These are phyloP conservation scores for Xanthorhoe designata DNA, from an alignment of 2,888 invertebrate genomes.

Conservation along the genomic window DNA sequence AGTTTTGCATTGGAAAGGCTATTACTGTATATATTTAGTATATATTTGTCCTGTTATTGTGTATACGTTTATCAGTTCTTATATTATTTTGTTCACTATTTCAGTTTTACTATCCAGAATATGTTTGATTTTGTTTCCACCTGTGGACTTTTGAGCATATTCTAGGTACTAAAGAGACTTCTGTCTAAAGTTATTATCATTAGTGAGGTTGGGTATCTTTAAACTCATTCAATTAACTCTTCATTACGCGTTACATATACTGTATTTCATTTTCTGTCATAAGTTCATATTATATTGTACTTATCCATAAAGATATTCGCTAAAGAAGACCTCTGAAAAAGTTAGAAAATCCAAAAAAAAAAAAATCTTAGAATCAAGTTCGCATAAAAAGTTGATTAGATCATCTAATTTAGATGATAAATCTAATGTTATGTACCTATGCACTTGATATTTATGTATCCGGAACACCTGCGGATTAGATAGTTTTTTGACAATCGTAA, in stretches of 20 bases:
- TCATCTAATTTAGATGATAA: slow-evolving; percentile 53
- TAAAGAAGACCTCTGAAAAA: slow-evolving; percentile 76
- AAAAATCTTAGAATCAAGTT: slow-evolving; percentile 68
- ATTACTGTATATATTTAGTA: slow-evolving; percentile 76
- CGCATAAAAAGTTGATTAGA: slow-evolving; percentile 81
- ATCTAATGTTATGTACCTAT: slow-evolving; percentile 82
- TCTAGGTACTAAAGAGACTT: slow-evolving; percentile 55
- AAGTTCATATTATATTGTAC: slow-evolving; percentile 82
- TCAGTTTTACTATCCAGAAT: slow-evolving; percentile 60
- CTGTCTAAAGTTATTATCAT: slow-evolving; percentile 62
- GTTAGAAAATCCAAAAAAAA: slow-evolving; percentile 73
- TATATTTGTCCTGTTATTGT: slow-evolving; percentile 66
- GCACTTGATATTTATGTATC: slow-evolving; percentile 69
- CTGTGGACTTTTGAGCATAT: slow-evolving; percentile 46
- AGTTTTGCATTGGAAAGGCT: slow-evolving; percentile 71
- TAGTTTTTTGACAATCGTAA: slow-evolving; percentile 57
- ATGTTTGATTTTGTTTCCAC: slow-evolving; percentile 32
- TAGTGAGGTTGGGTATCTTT: slow-evolving; percentile 77
- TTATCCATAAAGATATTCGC: slow-evolving; percentile 83
- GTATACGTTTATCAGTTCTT: slow-evolving; percentile 70
- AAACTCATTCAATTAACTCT: slow-evolving; percentile 70
- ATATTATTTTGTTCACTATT: slow-evolving; percentile 61
- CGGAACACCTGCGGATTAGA: slow-evolving; percentile 65
- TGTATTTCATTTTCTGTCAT: slow-evolving; percentile 71
- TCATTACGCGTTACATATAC: slow-evolving; percentile 68